These are phyloP conservation scores for Trypoxylon attenuatum DNA, from an alignment of 2,888 invertebrate species.

Conservation along the genomic window DNA sequence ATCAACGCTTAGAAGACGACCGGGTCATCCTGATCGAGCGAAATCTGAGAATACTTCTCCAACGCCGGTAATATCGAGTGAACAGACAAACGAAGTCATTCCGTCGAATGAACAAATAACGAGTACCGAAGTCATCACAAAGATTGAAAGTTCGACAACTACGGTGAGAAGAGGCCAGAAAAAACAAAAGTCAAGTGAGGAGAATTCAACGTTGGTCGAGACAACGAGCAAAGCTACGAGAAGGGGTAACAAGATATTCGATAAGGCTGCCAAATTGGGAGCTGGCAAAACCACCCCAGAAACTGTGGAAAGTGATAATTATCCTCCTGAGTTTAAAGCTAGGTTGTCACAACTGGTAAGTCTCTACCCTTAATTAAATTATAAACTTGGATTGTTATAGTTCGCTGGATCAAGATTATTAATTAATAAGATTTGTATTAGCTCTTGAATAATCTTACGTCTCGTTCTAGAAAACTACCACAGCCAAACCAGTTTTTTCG, in stretches of 20 bases:
- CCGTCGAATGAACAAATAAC: conserved; percentile 37
- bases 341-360: conserved; percentile 68
- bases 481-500: conserved; percentile 39
- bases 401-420: too few relatives aligned
- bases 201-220: conserved; percentile 9
- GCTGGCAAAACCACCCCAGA: conserved; percentile 36
- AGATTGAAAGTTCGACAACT: conserved; percentile 20
- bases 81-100: conserved; percentile 56
- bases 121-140: conserved; percentile 26
- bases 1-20: conserved; percentile 66
- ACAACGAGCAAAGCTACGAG: conserved; percentile 34
- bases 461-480: conserved; percentile 63
- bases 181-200: conserved; percentile 39
- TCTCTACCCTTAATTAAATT: conserved; percentile 8
- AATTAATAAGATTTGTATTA: too few relatives aligned
- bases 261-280: conserved; percentile 32
- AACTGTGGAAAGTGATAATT: conserved; percentile 64
- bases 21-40: conserved; percentile 40
- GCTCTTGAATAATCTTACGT: conserved; percentile 26
- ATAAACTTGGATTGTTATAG: neutral
- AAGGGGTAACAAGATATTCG: conserved; percentile 59
- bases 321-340: conserved; percentile 70
- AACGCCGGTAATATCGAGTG: conserved; percentile 16
- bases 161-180: conserved; percentile 38
- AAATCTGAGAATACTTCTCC: conserved; percentile 15